Evolutionary conservation across 2,888 invertebrate genomes (phyloP).

Genomic region (Ophion ellenae): DNA sequence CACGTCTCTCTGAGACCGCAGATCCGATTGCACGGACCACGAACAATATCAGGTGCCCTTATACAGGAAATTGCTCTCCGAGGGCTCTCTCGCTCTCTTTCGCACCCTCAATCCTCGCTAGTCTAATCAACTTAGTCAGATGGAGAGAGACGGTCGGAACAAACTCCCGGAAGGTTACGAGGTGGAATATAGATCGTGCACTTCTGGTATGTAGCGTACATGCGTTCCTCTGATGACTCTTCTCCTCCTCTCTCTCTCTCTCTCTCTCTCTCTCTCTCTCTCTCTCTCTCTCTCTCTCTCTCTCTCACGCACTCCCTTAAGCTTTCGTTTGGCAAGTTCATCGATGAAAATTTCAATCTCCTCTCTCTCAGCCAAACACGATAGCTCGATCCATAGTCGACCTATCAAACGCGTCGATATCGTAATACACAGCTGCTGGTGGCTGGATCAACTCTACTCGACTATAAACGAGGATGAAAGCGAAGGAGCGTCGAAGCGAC

Average conservation of each 20-base stretch:
- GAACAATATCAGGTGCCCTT: constrained; percentile 60
- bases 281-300: constrained; percentile 3
- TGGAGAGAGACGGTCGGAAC: constrained; percentile 23
- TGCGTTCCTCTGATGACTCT: constrained; percentile 36
- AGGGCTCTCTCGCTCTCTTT: constrained; percentile 37
- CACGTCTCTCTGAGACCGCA: constrained; percentile 71
- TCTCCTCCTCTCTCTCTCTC: neutral
- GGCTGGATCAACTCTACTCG: constrained; percentile 42
- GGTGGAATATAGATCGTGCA: constrained; percentile 34
- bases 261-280: constrained; percentile 34
- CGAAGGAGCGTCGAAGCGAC: neutral
- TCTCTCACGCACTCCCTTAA: constrained; percentile 59
- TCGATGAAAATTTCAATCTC: constrained; percentile 67
- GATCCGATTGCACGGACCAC: constrained; percentile 73
- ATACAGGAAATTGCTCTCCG: constrained; percentile 69
- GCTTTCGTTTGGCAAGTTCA: constrained; percentile 74
- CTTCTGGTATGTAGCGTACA: constrained; percentile 32
- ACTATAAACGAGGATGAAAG: constrained; percentile 48
- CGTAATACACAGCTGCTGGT: constrained; percentile 39
- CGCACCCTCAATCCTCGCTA: constrained; percentile 28
- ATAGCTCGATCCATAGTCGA: constrained; percentile 42
- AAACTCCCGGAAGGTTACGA: constrained; percentile 39
- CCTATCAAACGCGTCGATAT: constrained; percentile 44
- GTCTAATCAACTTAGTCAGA: constrained; percentile 63
- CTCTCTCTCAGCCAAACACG: constrained; percentile 32